phyloP scores from a whole-genome alignment of 2,888 invertebrate species.

The Andrena praecox region DNA sequence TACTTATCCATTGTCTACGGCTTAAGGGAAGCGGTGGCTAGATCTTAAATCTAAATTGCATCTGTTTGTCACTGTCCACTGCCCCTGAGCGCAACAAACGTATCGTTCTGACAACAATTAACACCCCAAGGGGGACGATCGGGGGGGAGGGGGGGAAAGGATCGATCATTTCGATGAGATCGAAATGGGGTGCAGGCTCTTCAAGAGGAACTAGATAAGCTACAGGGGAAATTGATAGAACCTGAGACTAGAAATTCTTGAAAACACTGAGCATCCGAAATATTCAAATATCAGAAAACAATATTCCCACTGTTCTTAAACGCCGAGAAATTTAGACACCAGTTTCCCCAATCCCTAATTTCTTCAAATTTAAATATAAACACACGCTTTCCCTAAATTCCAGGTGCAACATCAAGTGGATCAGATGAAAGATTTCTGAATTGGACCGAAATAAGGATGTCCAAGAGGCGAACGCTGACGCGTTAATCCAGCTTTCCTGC shows the following conservation, averaged over 20 bases:
- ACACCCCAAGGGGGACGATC: slow-evolving; percentile 26
- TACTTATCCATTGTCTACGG: slow-evolving; percentile 81
- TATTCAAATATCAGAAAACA: too few relatives aligned
- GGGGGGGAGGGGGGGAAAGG: not conserved
- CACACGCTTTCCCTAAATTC: too few relatives aligned
- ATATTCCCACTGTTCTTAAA: too few relatives aligned
- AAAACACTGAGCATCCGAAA: too few relatives aligned
- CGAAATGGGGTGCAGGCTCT: not conserved
- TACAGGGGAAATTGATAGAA: too few relatives aligned
- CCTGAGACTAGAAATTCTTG: too few relatives aligned
- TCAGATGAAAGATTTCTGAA: not conserved
- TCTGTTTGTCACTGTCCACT: slow-evolving; percentile 79
- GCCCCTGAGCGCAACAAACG: slow-evolving; percentile 54
- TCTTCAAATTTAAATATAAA: too few relatives aligned
- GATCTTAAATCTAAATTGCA: slow-evolving; percentile 84
- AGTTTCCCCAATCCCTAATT: too few relatives aligned
- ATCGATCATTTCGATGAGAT: not conserved
- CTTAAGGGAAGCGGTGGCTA: slow-evolving; percentile 71
- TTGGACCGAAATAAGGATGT: not conserved
- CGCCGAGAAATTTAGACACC: too few relatives aligned
- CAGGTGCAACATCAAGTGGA: not conserved
- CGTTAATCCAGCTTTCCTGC: slow-evolving; percentile 21
- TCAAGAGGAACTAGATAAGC: not conserved
- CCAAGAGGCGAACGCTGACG: slow-evolving; percentile 25
- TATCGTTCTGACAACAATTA: slow-evolving; percentile 64